Evolutionary conservation across 2,888 invertebrate species (phyloP).

Genomic region (Oegoconia quadripuncta): DNA sequence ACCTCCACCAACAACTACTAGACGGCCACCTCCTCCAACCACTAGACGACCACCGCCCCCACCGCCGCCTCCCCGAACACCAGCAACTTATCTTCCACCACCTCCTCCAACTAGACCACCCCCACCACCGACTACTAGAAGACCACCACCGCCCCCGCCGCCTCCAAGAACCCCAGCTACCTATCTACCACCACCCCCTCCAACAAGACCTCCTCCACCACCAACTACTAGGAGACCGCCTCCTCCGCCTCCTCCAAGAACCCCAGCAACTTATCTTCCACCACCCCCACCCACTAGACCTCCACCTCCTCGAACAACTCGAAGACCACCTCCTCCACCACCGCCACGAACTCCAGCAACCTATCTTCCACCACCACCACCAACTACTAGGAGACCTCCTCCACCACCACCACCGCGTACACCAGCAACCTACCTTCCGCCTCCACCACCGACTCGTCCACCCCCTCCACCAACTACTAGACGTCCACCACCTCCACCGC

Average conservation of each 20-base stretch:
- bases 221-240: constrained; percentile 16
- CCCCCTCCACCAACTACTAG: too few species aligned
- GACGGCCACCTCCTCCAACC: too few species aligned
- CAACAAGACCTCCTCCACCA: constrained; percentile 13
- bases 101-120: constrained; percentile 13
- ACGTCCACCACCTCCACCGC: constrained; percentile 14
- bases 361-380: too few species aligned
- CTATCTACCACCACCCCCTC: constrained; percentile 11
- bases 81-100: constrained; percentile 10
- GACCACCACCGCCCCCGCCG: constrained; percentile 13
- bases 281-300: constrained; percentile 8
- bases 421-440: constrained; percentile 10
- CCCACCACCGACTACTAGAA: too few species aligned
- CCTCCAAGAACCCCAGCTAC: constrained; percentile 15
- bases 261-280: neutral
- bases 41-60: constrained; percentile 10
- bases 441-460: constrained; percentile 14
- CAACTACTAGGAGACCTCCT: too few species aligned
- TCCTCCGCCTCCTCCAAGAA: constrained; percentile 1
- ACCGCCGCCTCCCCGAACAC: constrained; percentile 3
- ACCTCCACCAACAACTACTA: neutral
- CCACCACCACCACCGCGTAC: constrained; percentile 6
- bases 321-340: constrained; percentile 9
- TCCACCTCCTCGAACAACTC: too few species aligned
- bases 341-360: constrained; percentile 4